A percentile compares a stretch with the other conserved stretches of the same genome.
These are phyloP conservation scores for Thera britannica DNA, from an alignment of 2,888 invertebrate genomes.

Conservation along the genomic window DNA sequence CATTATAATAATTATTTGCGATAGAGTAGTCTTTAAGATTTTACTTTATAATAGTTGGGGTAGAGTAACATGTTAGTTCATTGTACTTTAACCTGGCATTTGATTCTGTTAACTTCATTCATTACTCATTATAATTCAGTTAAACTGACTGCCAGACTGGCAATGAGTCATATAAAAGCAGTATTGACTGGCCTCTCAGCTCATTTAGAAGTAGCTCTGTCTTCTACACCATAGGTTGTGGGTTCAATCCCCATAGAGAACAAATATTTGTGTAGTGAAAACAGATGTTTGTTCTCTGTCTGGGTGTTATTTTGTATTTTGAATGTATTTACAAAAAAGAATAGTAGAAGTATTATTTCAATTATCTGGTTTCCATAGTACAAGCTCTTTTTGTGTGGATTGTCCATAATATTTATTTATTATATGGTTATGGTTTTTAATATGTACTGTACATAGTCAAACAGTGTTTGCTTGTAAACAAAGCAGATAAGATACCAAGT, in stretches of 20 bases:
- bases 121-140: slow-evolving; percentile 8
- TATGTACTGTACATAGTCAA: slow-evolving; percentile 14
- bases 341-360: too few species aligned
- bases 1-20: background rate
- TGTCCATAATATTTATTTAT: too few species aligned
- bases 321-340: too few species aligned
- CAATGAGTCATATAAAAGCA: background rate
- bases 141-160: background rate
- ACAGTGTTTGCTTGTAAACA: slow-evolving; percentile 26
- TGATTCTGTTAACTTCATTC: background rate
- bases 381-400: too few species aligned
- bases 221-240: too few species aligned
- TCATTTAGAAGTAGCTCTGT: background rate
- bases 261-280: background rate
- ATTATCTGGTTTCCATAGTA: too few species aligned
- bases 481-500: slow-evolving; percentile 5
- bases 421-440: slow-evolving; percentile 10
- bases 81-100: background rate
- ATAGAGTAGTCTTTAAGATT: slow-evolving; percentile 14
- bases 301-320: too few species aligned
- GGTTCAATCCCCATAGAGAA: too few species aligned
- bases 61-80: background rate
- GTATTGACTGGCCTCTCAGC: too few species aligned
- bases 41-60: background rate
- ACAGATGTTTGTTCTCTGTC: too few species aligned